Evolutionary conservation across 2,888 invertebrate genomes (phyloP).

Genomic region (Eupelmus urozonus): DNA sequence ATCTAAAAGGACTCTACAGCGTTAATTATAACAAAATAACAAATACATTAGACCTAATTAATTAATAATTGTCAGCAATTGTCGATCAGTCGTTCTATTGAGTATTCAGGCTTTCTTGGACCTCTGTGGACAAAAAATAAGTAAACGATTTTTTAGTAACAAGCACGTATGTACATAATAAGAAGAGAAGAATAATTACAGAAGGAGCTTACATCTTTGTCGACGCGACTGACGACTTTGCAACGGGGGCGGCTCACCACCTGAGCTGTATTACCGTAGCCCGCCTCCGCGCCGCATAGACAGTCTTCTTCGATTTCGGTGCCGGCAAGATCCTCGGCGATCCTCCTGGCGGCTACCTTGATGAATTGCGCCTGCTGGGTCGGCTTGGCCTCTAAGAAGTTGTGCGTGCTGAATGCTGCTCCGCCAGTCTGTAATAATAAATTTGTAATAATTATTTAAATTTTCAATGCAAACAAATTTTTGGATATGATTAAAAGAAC

Average conservation of each 20-base stretch:
- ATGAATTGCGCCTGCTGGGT: constrained; percentile 82
- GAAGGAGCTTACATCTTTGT: constrained; percentile 62
- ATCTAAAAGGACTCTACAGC: constrained; percentile 38
- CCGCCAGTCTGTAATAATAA: constrained; percentile 81
- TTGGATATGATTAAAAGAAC: too few relatives aligned
- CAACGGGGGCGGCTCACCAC: constrained; percentile 69
- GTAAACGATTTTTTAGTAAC: not conserved
- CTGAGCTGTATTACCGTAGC: constrained; percentile 64
- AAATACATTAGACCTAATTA: constrained; percentile 67
- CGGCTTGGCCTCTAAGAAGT: constrained; percentile 80
- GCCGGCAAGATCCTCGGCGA: constrained; percentile 71
- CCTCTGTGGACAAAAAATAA: constrained; percentile 66
- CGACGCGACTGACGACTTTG: constrained; percentile 72
- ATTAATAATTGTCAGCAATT: constrained; percentile 61
- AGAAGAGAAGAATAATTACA: not conserved
- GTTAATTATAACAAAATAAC: constrained; percentile 62
- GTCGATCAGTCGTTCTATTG: constrained; percentile 55
- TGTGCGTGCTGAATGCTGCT: constrained; percentile 82
- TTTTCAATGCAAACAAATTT: too few relatives aligned
- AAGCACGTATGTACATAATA: too few relatives aligned
- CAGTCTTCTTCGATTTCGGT: constrained; percentile 74
- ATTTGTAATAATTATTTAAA: not conserved
- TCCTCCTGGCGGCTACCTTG: constrained; percentile 76
- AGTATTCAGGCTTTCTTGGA: constrained; percentile 62
- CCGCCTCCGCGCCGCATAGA: constrained; percentile 65